Evolutionary conservation across 2,888 invertebrate genomes (phyloP).

Genomic region (Xylocampa areola): DNA sequence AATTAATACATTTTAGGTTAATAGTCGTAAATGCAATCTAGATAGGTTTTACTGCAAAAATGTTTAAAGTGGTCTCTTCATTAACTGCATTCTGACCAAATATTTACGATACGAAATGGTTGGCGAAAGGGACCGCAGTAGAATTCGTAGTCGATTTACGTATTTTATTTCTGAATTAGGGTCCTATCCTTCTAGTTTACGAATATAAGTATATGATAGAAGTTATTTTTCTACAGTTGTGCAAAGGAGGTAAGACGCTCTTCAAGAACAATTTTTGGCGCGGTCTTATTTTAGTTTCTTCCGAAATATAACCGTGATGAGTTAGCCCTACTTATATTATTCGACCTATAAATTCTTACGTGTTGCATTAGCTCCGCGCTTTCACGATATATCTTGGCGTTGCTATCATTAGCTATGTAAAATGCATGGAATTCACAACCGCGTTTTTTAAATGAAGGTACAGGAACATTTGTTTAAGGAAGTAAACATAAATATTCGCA

Average conservation of each 20-base stretch:
- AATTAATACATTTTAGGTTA: slow-evolving; percentile 49
- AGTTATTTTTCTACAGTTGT: too few relatives aligned
- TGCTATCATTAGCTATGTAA: neutral
- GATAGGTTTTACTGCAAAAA: slow-evolving; percentile 44
- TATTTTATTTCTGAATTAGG: neutral
- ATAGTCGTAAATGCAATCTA: slow-evolving; percentile 32
- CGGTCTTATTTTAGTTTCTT: neutral
- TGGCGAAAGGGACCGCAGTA: slow-evolving; percentile 26
- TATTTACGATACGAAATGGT: slow-evolving; percentile 30
- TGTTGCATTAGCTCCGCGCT: slow-evolving; percentile 4
- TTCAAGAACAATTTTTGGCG: neutral
- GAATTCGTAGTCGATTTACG: neutral
- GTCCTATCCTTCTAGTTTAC: neutral
- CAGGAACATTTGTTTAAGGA: slow-evolving; percentile 41
- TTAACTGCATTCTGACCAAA: slow-evolving; percentile 41
- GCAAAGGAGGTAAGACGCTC: neutral
- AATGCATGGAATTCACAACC: slow-evolving; percentile 21
- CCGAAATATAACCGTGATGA: neutral
- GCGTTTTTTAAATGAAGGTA: slow-evolving; percentile 23
- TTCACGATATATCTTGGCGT: slow-evolving; percentile 5
- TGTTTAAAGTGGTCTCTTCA: slow-evolving; percentile 32
- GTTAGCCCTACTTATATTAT: neutral
- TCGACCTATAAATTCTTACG: neutral
- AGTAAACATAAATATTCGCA: slow-evolving; percentile 33
- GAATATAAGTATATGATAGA: neutral